Evolutionary conservation across 2,113 vertebrate genomes (phyloP), one percentile per base, ranked within the genome.

Genomic region (Craseonycteris thonglongyai): DNA sequence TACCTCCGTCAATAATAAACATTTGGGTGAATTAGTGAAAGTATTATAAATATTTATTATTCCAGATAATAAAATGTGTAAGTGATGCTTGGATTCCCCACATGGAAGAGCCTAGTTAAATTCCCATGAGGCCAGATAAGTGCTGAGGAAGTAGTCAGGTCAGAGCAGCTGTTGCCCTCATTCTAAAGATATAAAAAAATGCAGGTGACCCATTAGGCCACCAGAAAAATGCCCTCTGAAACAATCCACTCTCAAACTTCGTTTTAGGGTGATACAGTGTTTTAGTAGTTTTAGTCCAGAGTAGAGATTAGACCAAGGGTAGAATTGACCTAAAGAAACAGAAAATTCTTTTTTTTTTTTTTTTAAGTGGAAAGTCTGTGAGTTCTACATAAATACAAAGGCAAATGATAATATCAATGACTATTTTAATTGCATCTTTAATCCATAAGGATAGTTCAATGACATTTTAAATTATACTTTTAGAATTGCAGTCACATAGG

Each of bases 381-480:
- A 89, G 65, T 95, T 96, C 95, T 94, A 93, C 96, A 95, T 93
- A 97, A 93, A 96, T 96, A 96, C 93, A 97, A 97, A 97, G 94
- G 94, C 83, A 94, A 76, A 94, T 94, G 96, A 97, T 97, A 95
- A 96, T 96, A 96, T 97, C 96, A 97, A 58, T 92, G 91, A 93
- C 93, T 96, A 94, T 96, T 97, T 97, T 97, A 96, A 97, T 97
- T 97, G 95, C 97, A 97, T 97, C 95, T 97, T 97, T 97, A 97
- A 97, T 97, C 97, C 96, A 94, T 97, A 96, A 97, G 95, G 96
- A 93, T 96, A 97, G 94, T 97, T 97, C 96, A 97, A 95, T 97
- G 95, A 97, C 96, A 97, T 97, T 97, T 97, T 97, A 97, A 96
- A 97, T 97, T 97, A 96, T 97, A 97, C 92, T 97, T 95, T 97